A percentile compares a stretch with the other conserved stretches of the same genome.
Conservation (phyloP, 2,113 vertebrate species). For the Erythrolamprus reginae region DNA sequence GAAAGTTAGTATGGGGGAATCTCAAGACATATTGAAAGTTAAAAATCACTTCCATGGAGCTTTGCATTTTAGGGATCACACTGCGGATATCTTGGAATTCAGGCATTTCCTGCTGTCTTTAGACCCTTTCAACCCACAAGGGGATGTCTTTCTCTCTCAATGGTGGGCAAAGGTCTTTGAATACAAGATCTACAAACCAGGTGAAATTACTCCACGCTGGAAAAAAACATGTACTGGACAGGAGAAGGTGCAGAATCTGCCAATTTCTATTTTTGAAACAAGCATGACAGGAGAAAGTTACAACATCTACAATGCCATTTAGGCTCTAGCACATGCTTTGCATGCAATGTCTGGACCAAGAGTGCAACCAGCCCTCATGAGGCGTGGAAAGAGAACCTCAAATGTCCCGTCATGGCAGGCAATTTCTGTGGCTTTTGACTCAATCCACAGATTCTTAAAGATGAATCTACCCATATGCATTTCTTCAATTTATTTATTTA, state of each 20-base stretch:
- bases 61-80: background rate
- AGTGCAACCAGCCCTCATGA: accelerated
- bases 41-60: background rate
- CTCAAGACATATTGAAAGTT: background rate
- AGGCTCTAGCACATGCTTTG: background rate
- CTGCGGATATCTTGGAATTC: background rate
- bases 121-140: background rate
- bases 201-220: background rate
- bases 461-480: no score
- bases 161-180: background rate
- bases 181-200: background rate
- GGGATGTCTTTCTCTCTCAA: background rate
- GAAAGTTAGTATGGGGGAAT: background rate
- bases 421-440: background rate
- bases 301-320: background rate
- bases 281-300: background rate
- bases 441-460: background rate
- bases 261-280: background rate
- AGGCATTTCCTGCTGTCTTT: background rate
- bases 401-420: background rate
- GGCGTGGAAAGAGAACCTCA: background rate
- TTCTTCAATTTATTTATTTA: no score
- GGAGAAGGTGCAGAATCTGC: background rate
- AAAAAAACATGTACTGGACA: background rate
- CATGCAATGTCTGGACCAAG: background rate